Base-by-base conservation (phyloP, 2,797 vertebrate species). In the Lemur catta region DNA sequence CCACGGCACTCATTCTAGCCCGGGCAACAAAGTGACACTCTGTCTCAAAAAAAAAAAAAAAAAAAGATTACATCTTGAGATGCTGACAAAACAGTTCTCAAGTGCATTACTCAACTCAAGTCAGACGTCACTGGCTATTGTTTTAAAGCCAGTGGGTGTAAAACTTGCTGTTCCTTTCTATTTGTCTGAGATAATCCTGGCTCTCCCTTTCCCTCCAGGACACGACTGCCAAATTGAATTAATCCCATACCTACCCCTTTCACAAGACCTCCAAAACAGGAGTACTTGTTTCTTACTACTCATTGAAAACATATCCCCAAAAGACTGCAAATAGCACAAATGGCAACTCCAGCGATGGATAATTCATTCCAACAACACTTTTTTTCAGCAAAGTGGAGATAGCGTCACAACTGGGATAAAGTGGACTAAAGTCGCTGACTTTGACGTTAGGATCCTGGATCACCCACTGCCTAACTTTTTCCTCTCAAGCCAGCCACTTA, bases 101-200 rank as follows among this genome's bases (percentile, higher is more conserved):
- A 88, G 52, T 35, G 18, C 61, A 84, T 65, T 96, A 79, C 92
- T 97, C 94, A 96, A 82, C 76, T 86, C 48, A 1, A 46, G 74
- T 48, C 92, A 92, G 69, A 82, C 18, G 57, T 93, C 94, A 93
- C 52, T 8, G 87, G 86, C 79, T 96, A 41, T 92, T 89, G 22
- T 78, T 91, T 72, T 91, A 88, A 6, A 0, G 72, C 24, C 48
- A 33, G 81, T 96, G 96, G 69, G 96, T 95, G 48, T 86, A 88
- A 92, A 91, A 81, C 75, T 95, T 76, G 81, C 95, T 96, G 90
- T 97, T 97, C 94, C 80, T 84, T 93, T 6, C 30, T 97, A 7
- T 84, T 89, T 81, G 86, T 79, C 84, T 84, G 97, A 75, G 87
- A 89, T 97, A 94, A 97, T 84, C 92, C 92, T 97, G 98, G 85